Evolutionary conservation across 2,113 vertebrate species (phyloP).

Genomic region (Callionymus lyra): DNA sequence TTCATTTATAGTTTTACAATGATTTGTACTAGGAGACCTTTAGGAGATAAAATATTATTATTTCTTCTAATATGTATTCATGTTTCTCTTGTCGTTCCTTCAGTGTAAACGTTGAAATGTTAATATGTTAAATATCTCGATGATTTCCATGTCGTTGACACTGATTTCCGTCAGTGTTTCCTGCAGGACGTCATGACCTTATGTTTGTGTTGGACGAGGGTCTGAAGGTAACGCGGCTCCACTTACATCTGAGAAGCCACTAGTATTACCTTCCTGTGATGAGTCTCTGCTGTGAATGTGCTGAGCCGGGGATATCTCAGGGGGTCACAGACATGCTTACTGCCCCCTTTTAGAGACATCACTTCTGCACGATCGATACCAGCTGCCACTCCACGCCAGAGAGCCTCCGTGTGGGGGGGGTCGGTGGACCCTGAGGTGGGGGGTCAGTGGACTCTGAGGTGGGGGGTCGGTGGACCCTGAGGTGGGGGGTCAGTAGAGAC

Average conservation of each 20-base stretch:
- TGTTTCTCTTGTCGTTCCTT: too few relatives aligned
- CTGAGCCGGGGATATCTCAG: conserved; percentile 66
- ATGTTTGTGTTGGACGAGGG: conserved; percentile 42
- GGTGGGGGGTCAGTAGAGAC: conserved; percentile 10
- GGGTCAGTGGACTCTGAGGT: too few relatives aligned
- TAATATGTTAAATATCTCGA: too few relatives aligned
- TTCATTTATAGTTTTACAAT: too few relatives aligned
- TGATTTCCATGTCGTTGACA: too few relatives aligned
- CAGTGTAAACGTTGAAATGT: too few relatives aligned
- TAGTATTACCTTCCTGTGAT: conserved; percentile 69
- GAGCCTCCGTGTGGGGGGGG: conserved; percentile 28
- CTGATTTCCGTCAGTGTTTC: too few relatives aligned
- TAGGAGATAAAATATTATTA: too few relatives aligned
- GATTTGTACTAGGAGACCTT: too few relatives aligned
- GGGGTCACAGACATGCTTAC: conserved; percentile 57
- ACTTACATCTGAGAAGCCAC: conserved; percentile 58
- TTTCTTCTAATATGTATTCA: too few relatives aligned
- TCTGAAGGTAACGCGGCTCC: conserved; percentile 63
- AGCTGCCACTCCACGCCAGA: conserved; percentile 54
- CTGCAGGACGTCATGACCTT: conserved; percentile 40
- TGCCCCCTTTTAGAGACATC: conserved; percentile 64
- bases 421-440: conserved; percentile 3
- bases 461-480: conserved; percentile 32
- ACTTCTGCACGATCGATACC: conserved; percentile 67
- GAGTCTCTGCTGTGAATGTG: conserved; percentile 65